Percentiles rank a stretch among this genome's conserved stretches.
Evolutionary conservation across 2,888 invertebrate genomes (phyloP).

Genomic region (Erebia aethiops): DNA sequence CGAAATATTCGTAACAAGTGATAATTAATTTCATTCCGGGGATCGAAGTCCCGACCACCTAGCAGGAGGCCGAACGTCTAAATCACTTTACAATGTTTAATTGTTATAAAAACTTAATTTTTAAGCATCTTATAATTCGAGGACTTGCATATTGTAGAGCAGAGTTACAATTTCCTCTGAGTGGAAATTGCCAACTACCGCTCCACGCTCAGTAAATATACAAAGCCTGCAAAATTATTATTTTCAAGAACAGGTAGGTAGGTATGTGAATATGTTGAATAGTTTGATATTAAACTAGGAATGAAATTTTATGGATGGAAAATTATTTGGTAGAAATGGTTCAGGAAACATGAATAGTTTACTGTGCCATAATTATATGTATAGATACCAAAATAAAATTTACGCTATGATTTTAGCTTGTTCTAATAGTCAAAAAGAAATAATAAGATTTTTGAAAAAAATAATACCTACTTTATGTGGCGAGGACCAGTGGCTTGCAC

Average conservation of each 20-base stretch:
- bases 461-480: too few species aligned
- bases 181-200: conserved; percentile 32
- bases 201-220: conserved; percentile 23
- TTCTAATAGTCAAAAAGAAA: neutral
- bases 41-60: too few species aligned
- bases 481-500: too few species aligned
- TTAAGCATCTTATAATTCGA: neutral
- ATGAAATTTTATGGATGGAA: conserved; percentile 9
- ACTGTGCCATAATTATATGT: too few species aligned
- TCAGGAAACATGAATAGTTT: too few species aligned
- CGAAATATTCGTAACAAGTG: too few species aligned
- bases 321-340: conserved; percentile 7
- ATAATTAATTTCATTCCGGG: too few species aligned
- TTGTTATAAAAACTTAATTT: too few species aligned
- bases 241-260: conserved; percentile 22
- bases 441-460: too few species aligned
- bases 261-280: conserved; percentile 3
- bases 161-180: conserved; percentile 1
- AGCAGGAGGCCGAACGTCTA: too few species aligned
- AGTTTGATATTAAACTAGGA: conserved; percentile 21
- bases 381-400: too few species aligned
- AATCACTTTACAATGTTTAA: too few species aligned
- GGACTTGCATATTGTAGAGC: neutral
- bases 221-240: conserved; percentile 18
- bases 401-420: neutral